These are phyloP conservation scores for Pipra filicauda DNA, from an alignment of 2,113 vertebrate species.

Conservation along the genomic window DNA sequence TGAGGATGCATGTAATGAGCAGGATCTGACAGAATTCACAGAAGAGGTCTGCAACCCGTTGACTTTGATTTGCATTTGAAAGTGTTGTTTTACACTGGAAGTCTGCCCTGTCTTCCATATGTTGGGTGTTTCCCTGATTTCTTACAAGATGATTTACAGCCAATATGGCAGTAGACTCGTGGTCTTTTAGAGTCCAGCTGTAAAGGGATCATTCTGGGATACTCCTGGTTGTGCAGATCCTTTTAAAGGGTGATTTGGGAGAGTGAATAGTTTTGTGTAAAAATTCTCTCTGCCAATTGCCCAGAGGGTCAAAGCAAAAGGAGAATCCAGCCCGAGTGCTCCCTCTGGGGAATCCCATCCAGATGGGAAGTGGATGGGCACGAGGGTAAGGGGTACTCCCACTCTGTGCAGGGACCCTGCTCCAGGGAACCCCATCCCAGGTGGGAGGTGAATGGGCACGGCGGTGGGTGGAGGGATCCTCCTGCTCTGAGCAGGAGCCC, in stretches of 20 bases:
- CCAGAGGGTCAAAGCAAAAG: background rate
- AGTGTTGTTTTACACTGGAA: background rate
- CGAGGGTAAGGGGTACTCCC: accelerated
- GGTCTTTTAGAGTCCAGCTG: background rate
- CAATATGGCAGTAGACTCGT: background rate
- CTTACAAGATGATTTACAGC: background rate
- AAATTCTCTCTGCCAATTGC: background rate
- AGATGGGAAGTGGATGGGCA: background rate
- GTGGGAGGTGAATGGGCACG: background rate
- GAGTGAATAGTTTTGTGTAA: background rate
- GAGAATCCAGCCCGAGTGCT: too few species aligned
- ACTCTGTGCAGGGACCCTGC: accelerated
- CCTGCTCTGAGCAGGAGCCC: accelerated
- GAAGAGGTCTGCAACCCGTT: background rate
- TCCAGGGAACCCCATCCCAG: background rate
- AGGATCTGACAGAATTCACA: background rate
- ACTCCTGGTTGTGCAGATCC: accelerated
- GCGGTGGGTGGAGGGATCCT: too few species aligned
- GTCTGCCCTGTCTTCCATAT: background rate
- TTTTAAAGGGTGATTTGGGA: background rate
- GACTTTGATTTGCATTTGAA: background rate
- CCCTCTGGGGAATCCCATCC: background rate
- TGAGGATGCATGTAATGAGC: background rate
- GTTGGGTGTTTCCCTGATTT: background rate
- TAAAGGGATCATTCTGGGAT: background rate